Conservation (phyloP, 2,888 invertebrate species). For the Rhagonycha fulva region DNA sequence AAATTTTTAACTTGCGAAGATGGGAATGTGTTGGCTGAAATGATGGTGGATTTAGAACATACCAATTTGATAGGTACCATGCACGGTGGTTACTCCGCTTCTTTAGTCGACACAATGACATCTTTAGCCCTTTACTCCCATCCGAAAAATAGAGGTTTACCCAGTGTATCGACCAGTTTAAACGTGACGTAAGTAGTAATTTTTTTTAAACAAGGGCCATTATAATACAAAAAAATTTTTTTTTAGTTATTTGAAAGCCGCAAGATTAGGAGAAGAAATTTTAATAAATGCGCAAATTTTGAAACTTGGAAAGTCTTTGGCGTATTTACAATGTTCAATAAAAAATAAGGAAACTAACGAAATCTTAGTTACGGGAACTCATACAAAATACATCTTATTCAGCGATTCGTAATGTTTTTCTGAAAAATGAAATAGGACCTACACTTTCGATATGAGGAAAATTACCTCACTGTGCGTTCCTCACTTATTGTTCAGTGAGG, state of each 20-base stretch:
- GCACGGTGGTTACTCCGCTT: conserved; percentile 87
- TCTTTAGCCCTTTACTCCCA: conserved; percentile 77
- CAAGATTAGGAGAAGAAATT: conserved; percentile 74
- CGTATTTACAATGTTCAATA: conserved; percentile 78
- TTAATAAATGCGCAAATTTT: conserved; percentile 75
- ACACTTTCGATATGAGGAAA: not conserved
- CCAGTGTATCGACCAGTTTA: conserved; percentile 55
- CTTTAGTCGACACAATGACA: conserved; percentile 77
- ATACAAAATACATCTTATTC: conserved; percentile 71
- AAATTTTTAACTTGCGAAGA: conserved; percentile 60
- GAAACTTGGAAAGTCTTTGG: conserved; percentile 75
- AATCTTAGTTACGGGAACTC: conserved; percentile 76
- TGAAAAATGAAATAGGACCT: not conserved
- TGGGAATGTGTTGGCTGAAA: conserved; percentile 76
- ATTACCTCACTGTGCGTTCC: not conserved
- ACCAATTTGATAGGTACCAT: conserved; percentile 74
- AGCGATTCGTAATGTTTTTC: not conserved
- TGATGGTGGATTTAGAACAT: conserved; percentile 74
- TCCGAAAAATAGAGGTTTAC: conserved; percentile 54
- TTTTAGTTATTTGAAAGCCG: conserved; percentile 74
- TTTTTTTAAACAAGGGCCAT: not conserved
- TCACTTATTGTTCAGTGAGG: not conserved
- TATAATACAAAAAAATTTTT: not conserved
- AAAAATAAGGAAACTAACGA: conserved; percentile 71
- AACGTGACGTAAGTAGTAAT: not conserved